A percentile compares a stretch with the other conserved stretches of the same genome.
phyloP scores from a whole-genome alignment of 2,113 vertebrate genomes.

The Neofelis nebulosa region DNA sequence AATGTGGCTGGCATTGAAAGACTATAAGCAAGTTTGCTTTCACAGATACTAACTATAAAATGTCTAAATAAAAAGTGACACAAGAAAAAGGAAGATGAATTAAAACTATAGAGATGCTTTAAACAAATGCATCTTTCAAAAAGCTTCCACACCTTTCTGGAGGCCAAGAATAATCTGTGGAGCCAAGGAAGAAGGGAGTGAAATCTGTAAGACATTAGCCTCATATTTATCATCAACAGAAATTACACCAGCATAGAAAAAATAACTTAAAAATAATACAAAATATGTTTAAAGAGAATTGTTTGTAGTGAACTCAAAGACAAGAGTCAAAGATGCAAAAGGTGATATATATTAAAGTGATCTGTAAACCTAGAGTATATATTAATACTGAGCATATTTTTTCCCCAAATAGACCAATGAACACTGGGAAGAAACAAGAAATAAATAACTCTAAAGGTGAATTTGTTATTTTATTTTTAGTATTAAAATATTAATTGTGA shows the following conservation, averaged over 20 bases:
- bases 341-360: background rate
- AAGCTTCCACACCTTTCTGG: slow-evolving; percentile 42
- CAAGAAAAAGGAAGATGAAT: slow-evolving; percentile 9
- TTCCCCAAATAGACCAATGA: background rate
- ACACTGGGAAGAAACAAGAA: background rate
- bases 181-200: slow-evolving; percentile 51
- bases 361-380: background rate
- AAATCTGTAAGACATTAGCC: slow-evolving; percentile 52
- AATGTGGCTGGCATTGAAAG: background rate
- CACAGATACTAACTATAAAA: background rate
- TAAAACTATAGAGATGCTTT: background rate
- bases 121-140: slow-evolving; percentile 47
- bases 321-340: background rate
- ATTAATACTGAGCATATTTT: background rate
- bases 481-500: slow-evolving; percentile 9
- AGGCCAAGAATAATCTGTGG: slow-evolving; percentile 61
- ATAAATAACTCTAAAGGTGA: slow-evolving; percentile 24
- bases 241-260: slow-evolving; percentile 30
- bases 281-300: slow-evolving; percentile 8
- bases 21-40: background rate
- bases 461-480: background rate
- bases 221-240: slow-evolving; percentile 53
- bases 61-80: slow-evolving; percentile 30
- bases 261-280: slow-evolving; percentile 5
- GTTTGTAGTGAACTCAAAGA: background rate